Conservation (phyloP, 2,113 vertebrate species). For the Mionectes macconnelli region DNA sequence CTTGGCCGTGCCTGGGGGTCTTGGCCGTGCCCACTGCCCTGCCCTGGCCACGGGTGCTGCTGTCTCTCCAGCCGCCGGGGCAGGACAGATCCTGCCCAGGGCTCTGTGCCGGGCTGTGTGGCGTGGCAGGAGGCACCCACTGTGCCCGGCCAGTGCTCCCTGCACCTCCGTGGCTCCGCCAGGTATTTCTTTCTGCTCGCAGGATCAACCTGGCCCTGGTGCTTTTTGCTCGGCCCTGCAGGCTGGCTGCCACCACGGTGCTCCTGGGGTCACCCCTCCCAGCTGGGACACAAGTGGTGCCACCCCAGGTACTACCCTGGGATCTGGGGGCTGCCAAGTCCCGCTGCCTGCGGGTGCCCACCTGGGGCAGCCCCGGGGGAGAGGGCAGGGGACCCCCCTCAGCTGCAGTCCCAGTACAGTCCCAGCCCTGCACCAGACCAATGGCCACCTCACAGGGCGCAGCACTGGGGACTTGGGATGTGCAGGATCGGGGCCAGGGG, state of each 20-base stretch:
- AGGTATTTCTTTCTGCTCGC: not conserved
- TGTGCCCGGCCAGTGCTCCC: not conserved
- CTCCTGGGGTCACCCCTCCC: not conserved
- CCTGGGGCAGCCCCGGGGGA: not conserved
- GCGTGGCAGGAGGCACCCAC: not conserved
- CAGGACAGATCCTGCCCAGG: not conserved
- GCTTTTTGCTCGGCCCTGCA: accelerated
- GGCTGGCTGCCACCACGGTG: not conserved
- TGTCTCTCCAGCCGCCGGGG: accelerated
- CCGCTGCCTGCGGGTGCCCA: not conserved
- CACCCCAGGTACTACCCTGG: not conserved
- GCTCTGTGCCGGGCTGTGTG: not conserved
- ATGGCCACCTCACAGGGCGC: accelerated
- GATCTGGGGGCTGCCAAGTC: not conserved
- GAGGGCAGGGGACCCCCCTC: accelerated
- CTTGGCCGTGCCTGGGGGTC: not conserved
- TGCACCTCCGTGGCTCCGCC: accelerated
- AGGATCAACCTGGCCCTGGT: not conserved
- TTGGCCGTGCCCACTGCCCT: not conserved
- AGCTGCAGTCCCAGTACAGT: not conserved
- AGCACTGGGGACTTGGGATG: not conserved
- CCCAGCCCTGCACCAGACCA: accelerated
- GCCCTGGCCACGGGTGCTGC: not conserved
- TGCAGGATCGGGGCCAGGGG: conserved; percentile 26
- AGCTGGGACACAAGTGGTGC: not conserved